phyloP scores from a whole-genome alignment of 1,140 invertebrate species.

The Eriosoma lanigerum region DNA sequence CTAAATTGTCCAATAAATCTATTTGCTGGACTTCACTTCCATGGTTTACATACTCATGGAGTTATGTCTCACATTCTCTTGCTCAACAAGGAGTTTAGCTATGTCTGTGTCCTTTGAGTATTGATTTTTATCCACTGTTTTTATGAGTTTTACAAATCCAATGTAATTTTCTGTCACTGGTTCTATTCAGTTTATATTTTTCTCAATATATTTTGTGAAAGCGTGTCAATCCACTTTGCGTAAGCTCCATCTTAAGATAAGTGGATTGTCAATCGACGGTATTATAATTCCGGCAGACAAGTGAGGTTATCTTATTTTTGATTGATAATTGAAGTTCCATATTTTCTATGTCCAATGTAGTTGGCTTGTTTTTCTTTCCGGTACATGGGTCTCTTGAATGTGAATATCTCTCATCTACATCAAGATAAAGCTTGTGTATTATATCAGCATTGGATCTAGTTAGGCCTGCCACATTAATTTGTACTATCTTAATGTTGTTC shows the following conservation, averaged over 20 bases:
- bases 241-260: too few relatives aligned
- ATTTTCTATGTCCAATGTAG: too few relatives aligned
- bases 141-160: not conserved
- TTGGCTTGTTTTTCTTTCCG: conserved; percentile 10
- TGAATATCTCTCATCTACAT: not conserved
- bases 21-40: not conserved
- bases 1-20: conserved; percentile 51
- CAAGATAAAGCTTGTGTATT: conserved; percentile 18
- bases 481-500: conserved; percentile 30
- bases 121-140: not conserved
- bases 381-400: conserved; percentile 32
- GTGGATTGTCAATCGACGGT: too few relatives aligned
- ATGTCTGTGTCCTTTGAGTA: not conserved
- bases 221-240: not conserved
- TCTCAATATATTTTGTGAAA: not conserved
- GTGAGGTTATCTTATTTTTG: too few relatives aligned
- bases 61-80: not conserved
- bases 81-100: too few relatives aligned
- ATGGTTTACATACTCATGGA: not conserved
- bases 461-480: conserved; percentile 23
- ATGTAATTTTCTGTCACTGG: not conserved
- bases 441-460: conserved; percentile 31
- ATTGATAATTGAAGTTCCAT: too few relatives aligned
- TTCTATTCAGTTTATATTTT: not conserved
- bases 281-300: too few relatives aligned